Conservation (phyloP, 2,797 vertebrate species). For the Girardinus metallicus region DNA sequence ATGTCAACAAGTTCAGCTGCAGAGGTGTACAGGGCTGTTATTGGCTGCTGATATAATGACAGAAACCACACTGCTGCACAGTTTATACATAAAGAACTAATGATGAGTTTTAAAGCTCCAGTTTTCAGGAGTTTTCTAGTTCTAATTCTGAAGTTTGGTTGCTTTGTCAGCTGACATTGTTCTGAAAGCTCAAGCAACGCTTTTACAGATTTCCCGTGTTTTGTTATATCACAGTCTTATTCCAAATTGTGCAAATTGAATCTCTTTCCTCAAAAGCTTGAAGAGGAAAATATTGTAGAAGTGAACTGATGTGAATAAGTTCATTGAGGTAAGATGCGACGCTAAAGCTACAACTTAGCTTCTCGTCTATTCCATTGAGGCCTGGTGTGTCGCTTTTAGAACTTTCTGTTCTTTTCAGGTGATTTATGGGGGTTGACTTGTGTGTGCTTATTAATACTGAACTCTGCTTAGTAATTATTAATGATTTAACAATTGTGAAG, state of each 20-base stretch:
- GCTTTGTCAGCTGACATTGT: background rate
- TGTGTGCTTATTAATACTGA: background rate
- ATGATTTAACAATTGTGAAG: background rate
- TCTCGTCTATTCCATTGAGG: background rate
- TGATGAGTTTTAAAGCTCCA: too few relatives aligned
- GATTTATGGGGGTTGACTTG: background rate
- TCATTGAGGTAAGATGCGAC: background rate
- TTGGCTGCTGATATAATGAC: too few relatives aligned
- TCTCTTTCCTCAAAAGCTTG: background rate
- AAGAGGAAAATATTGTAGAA: background rate
- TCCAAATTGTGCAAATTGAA: background rate
- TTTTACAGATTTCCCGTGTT: background rate
- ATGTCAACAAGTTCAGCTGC: background rate
- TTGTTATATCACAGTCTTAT: background rate
- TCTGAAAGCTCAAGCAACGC: background rate
- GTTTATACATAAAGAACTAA: too few relatives aligned
- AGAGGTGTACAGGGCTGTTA: background rate
- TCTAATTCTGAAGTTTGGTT: background rate
- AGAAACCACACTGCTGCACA: too few relatives aligned
- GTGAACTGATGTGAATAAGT: background rate
- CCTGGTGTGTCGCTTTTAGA: background rate
- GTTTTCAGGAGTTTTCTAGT: too few relatives aligned
- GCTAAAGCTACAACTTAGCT: background rate
- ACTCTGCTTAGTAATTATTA: background rate
- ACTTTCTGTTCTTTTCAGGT: background rate